Percentiles rank a stretch among this genome's conserved stretches.
These are phyloP conservation scores for Antidorcas marsupialis DNA, from an alignment of 2,113 vertebrate genomes.

Conservation along the genomic window DNA sequence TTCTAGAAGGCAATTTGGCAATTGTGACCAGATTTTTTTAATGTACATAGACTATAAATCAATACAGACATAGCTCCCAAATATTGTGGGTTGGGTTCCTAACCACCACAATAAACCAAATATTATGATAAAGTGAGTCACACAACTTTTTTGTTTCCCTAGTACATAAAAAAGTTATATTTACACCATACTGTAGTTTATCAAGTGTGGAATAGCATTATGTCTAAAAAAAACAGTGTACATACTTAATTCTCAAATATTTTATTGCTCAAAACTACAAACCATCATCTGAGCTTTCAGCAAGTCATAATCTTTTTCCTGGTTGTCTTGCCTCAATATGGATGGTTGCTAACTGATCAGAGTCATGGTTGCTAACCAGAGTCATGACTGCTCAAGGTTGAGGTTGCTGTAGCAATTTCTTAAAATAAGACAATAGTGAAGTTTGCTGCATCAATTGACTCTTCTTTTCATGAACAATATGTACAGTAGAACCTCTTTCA, in stretches of 20 bases:
- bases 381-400: not conserved
- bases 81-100: not conserved
- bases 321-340: not conserved
- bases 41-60: not conserved
- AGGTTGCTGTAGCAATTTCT: not conserved
- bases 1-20: not conserved
- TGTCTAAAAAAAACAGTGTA: not conserved
- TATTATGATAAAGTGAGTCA: not conserved
- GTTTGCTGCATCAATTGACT: not conserved
- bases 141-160: not conserved
- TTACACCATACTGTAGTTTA: not conserved
- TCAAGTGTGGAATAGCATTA: not conserved
- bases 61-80: not conserved
- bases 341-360: not conserved
- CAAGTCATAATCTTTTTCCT: not conserved
- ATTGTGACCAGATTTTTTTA: not conserved
- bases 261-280: not conserved
- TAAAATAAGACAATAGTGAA: not conserved
- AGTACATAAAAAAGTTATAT: not conserved
- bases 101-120: not conserved
- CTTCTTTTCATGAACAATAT: not conserved
- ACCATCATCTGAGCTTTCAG: not conserved
- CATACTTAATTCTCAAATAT: not conserved
- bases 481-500: not conserved
- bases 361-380: not conserved